Evolutionary conservation across 2,797 vertebrate species (phyloP).

Genomic region (Melanotaenia boesemani): DNA sequence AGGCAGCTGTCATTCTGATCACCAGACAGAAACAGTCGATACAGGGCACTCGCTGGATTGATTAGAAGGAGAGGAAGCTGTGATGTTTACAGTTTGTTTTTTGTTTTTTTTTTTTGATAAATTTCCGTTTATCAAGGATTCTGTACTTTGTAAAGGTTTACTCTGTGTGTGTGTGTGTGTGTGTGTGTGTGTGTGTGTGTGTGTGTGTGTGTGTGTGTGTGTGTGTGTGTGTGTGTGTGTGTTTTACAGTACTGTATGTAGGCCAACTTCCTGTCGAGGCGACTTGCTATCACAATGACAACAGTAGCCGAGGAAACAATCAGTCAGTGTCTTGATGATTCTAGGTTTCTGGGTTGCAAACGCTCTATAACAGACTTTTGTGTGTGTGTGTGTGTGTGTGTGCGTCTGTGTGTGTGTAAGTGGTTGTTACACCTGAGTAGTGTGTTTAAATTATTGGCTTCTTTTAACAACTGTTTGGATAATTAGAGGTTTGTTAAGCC

Average conservation of each 20-base stretch:
- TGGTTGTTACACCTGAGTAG: slow-evolving; percentile 27
- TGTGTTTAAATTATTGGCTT: slow-evolving; percentile 43
- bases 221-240: background rate
- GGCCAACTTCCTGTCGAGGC: slow-evolving; percentile 38
- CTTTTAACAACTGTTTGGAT: slow-evolving; percentile 16
- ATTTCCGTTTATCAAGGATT: slow-evolving; percentile 1
- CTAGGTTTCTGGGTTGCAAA: slow-evolving; percentile 28
- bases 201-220: background rate
- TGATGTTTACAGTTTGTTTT: background rate
- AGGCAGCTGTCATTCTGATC: slow-evolving; percentile 12
- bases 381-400: slow-evolving; percentile 18
- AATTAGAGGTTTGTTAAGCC: slow-evolving; percentile 26
- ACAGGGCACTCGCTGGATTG: slow-evolving; percentile 29
- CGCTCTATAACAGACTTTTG: slow-evolving; percentile 24
- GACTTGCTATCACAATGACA: slow-evolving; percentile 40
- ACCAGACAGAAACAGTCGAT: slow-evolving; percentile 7
- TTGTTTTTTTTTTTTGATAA: background rate
- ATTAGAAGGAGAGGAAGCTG: slow-evolving; percentile 11
- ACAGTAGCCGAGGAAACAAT: slow-evolving; percentile 41
- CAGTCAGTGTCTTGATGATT: slow-evolving; percentile 35
- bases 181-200: slow-evolving; percentile 17
- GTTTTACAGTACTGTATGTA: slow-evolving; percentile 10
- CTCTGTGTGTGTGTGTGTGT: slow-evolving; percentile 11
- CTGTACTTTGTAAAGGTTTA: background rate
- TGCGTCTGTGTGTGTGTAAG: slow-evolving; percentile 14